Evolutionary conservation across 2,797 vertebrate species (phyloP).

Genomic region (Falco peregrinus): DNA sequence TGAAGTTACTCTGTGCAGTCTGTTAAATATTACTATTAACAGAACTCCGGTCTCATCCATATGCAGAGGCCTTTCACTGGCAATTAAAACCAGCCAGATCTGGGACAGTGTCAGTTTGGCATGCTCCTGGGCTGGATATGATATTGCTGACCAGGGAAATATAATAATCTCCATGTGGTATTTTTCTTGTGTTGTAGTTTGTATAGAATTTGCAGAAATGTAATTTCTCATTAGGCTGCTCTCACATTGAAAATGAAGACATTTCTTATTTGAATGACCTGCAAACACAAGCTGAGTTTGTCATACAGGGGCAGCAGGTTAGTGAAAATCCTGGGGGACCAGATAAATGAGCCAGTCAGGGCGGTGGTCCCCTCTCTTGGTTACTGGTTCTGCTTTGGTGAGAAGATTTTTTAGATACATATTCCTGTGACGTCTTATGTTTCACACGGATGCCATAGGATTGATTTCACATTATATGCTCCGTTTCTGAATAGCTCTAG

Average conservation of each 20-base stretch:
- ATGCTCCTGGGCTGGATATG: neutral
- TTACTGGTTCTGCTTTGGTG: neutral
- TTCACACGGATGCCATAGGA: neutral
- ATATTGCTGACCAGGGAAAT: neutral
- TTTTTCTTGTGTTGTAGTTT: neutral
- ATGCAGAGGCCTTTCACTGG: neutral
- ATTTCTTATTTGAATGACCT: neutral
- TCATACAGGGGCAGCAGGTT: neutral
- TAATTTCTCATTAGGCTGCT: neutral
- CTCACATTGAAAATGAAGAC: neutral
- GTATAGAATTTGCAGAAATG: neutral
- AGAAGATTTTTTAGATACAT: neutral
- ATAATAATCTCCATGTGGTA: neutral
- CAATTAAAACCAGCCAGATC: neutral
- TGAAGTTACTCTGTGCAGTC: neutral
- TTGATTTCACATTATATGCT: neutral
- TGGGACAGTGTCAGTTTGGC: neutral
- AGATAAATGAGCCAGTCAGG: neutral
- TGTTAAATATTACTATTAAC: neutral
- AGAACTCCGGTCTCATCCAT: neutral
- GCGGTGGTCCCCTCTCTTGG: neutral
- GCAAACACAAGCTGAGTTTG: neutral
- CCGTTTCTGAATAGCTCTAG: neutral
- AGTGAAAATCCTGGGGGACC: neutral
- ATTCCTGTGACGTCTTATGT: neutral